Conservation (phyloP, 1,140 invertebrate species). For the Cyclargus thomasi region DNA sequence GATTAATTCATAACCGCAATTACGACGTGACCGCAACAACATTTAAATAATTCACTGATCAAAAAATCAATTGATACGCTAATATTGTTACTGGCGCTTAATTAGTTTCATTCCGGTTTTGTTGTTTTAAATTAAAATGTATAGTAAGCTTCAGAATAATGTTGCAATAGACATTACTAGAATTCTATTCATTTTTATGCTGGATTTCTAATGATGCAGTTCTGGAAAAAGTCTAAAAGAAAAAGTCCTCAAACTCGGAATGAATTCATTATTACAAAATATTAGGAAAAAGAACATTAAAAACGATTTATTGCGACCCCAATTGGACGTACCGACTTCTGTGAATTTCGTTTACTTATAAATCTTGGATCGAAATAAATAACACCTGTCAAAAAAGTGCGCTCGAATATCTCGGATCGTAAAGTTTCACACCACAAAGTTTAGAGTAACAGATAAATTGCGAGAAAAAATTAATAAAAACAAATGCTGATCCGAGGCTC, state of each 20-base stretch:
- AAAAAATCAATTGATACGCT: conserved; percentile 17
- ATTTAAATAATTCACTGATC: conserved; percentile 30
- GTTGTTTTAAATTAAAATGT: not conserved
- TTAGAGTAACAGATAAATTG: conserved; percentile 41
- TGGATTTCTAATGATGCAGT: too few species aligned
- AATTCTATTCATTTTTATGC: too few species aligned
- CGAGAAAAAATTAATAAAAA: conserved; percentile 47
- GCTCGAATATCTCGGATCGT: conserved; percentile 22
- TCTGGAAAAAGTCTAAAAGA: too few species aligned
- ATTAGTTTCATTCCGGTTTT: not conserved
- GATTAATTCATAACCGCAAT: conserved; percentile 39
- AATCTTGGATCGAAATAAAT: conserved; percentile 30
- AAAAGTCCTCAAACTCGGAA: too few species aligned
- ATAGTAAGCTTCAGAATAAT: too few species aligned
- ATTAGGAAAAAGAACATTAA: conserved; percentile 26
- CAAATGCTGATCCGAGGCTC: conserved; percentile 43
- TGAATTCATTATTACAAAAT: conserved; percentile 17
- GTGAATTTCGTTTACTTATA: conserved; percentile 27
- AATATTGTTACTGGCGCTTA: not conserved
- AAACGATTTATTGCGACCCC: conserved; percentile 25
- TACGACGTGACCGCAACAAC: conserved; percentile 24
- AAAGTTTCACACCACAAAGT: conserved; percentile 29
- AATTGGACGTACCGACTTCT: conserved; percentile 24
- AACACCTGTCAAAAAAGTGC: conserved; percentile 31
- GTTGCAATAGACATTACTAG: too few species aligned